These are phyloP conservation scores for Empis livida DNA, from an alignment of 2,888 invertebrate genomes.

Conservation along the genomic window DNA sequence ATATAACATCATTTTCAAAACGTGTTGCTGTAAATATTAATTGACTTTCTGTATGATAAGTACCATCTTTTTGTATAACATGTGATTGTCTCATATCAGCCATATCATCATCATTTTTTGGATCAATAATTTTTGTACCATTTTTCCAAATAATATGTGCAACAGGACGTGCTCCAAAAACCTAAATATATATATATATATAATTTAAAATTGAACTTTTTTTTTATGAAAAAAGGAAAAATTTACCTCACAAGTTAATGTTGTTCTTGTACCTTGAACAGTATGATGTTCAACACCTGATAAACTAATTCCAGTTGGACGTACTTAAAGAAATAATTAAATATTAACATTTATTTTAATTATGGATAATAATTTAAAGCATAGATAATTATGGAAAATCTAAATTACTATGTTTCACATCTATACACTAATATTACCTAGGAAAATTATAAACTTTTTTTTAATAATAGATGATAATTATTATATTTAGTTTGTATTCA, in stretches of 20 bases:
- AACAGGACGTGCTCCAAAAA: slow-evolving; percentile 68
- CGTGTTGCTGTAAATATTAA: slow-evolving; percentile 68
- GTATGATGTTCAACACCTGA: slow-evolving; percentile 66
- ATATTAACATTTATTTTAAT: background rate
- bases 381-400: background rate
- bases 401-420: too few relatives aligned
- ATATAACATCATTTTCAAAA: slow-evolving; percentile 64
- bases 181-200: slow-evolving; percentile 26
- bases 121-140: slow-evolving; percentile 40
- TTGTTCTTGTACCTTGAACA: slow-evolving; percentile 65
- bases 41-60: slow-evolving; percentile 65
- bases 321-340: too few relatives aligned
- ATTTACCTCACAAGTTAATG: slow-evolving; percentile 52
- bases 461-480: too few relatives aligned
- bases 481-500: too few relatives aligned
- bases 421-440: too few relatives aligned
- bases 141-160: slow-evolving; percentile 80
- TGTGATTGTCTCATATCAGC: background rate
- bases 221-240: background rate
- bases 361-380: background rate
- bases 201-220: background rate
- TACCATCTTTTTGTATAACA: slow-evolving; percentile 45
- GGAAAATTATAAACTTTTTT: too few relatives aligned
- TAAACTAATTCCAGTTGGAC: slow-evolving; percentile 64
- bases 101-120: slow-evolving; percentile 20